Evolutionary conservation across 2,113 vertebrate species (phyloP).

Genomic region (Solenodon paradoxus): DNA sequence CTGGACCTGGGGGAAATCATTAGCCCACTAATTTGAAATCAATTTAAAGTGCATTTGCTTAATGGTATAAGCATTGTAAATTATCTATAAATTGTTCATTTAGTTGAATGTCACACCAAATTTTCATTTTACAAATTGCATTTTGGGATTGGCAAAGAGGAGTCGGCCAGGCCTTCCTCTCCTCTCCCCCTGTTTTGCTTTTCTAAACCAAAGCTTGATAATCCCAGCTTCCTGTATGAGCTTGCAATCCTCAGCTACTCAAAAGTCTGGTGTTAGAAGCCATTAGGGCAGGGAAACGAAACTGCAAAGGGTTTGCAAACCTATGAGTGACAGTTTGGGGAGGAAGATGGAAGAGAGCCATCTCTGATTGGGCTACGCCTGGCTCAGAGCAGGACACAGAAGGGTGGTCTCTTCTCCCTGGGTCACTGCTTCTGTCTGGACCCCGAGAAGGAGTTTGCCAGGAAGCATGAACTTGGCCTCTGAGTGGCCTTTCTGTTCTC

Average conservation of each 20-base stretch:
- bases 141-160: constrained; percentile 13
- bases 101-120: constrained; percentile 75
- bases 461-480: not conserved
- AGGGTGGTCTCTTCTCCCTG: not conserved
- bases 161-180: not conserved
- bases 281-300: not conserved
- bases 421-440: not conserved
- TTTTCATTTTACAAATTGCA: constrained; percentile 70
- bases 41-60: constrained; percentile 86
- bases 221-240: not conserved
- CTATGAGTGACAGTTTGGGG: not conserved
- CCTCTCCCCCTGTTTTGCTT: not conserved
- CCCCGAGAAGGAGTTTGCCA: not conserved
- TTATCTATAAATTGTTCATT: constrained; percentile 82
- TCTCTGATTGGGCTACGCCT: not conserved
- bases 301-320: not conserved
- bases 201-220: not conserved
- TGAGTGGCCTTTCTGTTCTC: not conserved
- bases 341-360: not conserved
- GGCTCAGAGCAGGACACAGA: not conserved
- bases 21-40: constrained; percentile 84
- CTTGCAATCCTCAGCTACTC: not conserved
- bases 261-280: not conserved
- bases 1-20: constrained; percentile 79
- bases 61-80: constrained; percentile 79